These are phyloP conservation scores for Laterallus jamaicensis DNA, from an alignment of 2,113 vertebrate species.

Conservation along the genomic window DNA sequence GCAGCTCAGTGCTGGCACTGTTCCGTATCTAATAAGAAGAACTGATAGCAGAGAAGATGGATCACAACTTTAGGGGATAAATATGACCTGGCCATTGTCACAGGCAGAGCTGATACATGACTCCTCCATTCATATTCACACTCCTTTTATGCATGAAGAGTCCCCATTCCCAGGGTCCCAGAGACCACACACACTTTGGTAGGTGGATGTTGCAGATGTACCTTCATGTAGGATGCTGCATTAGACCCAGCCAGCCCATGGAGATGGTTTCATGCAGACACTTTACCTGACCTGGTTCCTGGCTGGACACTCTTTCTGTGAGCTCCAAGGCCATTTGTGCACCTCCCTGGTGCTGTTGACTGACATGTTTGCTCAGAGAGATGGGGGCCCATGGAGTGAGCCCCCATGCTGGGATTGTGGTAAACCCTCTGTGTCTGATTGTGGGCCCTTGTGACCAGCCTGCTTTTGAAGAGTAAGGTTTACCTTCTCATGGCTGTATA, in stretches of 20 bases:
- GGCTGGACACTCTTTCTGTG: not conserved
- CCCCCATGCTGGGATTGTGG: not conserved
- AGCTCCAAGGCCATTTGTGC: not conserved
- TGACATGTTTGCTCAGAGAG: not conserved
- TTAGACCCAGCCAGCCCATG: not conserved
- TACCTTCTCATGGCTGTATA: not conserved
- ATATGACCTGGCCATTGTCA: not conserved
- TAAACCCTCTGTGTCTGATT: fast-evolving
- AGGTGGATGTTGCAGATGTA: not conserved
- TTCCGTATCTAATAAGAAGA: not conserved
- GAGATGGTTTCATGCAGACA: not conserved
- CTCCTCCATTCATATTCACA: not conserved
- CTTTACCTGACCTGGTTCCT: not conserved
- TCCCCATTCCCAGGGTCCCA: not conserved
- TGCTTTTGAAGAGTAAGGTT: not conserved
- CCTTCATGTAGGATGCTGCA: not conserved
- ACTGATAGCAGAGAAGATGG: not conserved
- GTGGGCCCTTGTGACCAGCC: not conserved
- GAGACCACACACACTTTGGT: not conserved
- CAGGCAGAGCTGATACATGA: not conserved
- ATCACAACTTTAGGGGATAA: not conserved
- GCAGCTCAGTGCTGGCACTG: not conserved
- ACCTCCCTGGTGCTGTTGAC: not conserved
- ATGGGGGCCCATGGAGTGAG: not conserved
- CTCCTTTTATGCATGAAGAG: not conserved